These are phyloP conservation scores for Oryzias melastigma DNA, from an alignment of 2,113 vertebrate species.

Conservation along the genomic window DNA sequence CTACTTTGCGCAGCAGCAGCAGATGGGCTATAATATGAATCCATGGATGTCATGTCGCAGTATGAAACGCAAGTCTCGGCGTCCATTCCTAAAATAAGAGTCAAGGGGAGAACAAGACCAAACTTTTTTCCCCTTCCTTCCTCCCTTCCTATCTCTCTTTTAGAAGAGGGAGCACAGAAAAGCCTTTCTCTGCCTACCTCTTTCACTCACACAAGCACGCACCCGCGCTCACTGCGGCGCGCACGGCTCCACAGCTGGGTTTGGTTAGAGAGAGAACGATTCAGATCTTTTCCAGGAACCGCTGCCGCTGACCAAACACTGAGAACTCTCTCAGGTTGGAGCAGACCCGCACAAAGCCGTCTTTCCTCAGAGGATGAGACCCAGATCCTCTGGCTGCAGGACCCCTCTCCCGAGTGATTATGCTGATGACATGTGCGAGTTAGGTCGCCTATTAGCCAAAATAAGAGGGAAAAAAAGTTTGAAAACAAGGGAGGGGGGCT, in stretches of 20 bases:
- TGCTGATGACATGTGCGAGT: slow-evolving; percentile 80
- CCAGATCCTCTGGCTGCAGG: slow-evolving; percentile 59
- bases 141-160: slow-evolving; percentile 44
- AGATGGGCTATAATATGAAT: slow-evolving; percentile 92
- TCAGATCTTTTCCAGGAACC: slow-evolving; percentile 91
- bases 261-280: slow-evolving; percentile 79
- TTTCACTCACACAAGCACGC: slow-evolving; percentile 36
- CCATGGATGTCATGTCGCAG: slow-evolving; percentile 96
- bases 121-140: slow-evolving; percentile 32
- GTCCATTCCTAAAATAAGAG: slow-evolving; percentile 86
- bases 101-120: slow-evolving; percentile 61
- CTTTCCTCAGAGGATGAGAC: slow-evolving; percentile 73
- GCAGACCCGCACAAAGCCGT: slow-evolving; percentile 73
- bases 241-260: slow-evolving; percentile 81
- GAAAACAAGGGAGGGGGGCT: slow-evolving; percentile 56
- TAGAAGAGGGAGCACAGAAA: slow-evolving; percentile 49
- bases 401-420: slow-evolving; percentile 77
- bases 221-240: slow-evolving; percentile 43
- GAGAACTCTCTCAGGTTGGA: slow-evolving; percentile 81
- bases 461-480: slow-evolving; percentile 46
- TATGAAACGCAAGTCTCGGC: slow-evolving; percentile 93
- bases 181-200: slow-evolving; percentile 57
- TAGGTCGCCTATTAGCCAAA: slow-evolving; percentile 65
- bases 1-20: slow-evolving; percentile 83
- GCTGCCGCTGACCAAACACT: slow-evolving; percentile 80